phyloP scores from a whole-genome alignment of 2,797 vertebrate genomes.

The Nothura maculosa region DNA sequence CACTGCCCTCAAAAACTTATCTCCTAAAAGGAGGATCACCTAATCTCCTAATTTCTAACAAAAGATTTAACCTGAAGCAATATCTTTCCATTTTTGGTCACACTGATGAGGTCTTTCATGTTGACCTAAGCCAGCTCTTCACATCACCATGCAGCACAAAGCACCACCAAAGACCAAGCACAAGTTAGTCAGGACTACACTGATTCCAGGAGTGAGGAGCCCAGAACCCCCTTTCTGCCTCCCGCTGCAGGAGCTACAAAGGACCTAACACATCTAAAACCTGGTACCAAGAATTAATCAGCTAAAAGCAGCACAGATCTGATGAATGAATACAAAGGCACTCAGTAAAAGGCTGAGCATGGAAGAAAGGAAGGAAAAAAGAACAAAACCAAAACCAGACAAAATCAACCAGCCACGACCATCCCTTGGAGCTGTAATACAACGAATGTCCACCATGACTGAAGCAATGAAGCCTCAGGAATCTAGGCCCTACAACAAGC shows the following conservation, averaged over 20 bases:
- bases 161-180: not conserved
- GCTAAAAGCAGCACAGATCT: not conserved
- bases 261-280: not conserved
- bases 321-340: not conserved
- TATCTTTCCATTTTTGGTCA: not conserved
- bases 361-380: too few species aligned
- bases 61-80: not conserved
- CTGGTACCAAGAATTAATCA: not conserved
- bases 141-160: not conserved
- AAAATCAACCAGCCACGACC: not conserved
- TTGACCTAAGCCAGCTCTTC: not conserved
- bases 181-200: not conserved
- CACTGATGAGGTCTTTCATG: not conserved
- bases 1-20: too few species aligned
- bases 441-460: not conserved
- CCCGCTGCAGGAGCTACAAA: not conserved
- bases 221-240: not conserved
- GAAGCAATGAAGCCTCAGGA: not conserved
- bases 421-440: not conserved
- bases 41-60: not conserved
- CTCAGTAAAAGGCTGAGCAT: too few species aligned
- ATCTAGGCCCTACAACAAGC: not conserved
- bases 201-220: accelerated
- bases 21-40: too few species aligned
- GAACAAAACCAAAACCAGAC: too few species aligned